Percentiles rank a stretch among this genome's conserved stretches.
Conservation (phyloP, 2,113 vertebrate genomes). For the Actenoides lindsayi region DNA sequence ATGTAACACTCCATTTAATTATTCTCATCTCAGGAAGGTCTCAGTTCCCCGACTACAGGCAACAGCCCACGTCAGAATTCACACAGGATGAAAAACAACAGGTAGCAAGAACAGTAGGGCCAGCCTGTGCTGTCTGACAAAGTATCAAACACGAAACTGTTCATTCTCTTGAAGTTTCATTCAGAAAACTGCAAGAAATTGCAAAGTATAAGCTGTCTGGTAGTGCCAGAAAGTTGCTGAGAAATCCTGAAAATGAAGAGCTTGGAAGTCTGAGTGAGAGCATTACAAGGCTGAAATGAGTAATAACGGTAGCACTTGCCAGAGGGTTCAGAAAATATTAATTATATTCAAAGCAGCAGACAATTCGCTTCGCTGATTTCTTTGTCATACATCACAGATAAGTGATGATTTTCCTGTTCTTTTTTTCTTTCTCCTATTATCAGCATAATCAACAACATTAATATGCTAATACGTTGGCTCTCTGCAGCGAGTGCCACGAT, state of each 20-base stretch:
- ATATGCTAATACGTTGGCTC: neutral
- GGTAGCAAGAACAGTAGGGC: too few relatives aligned
- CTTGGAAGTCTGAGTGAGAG: neutral
- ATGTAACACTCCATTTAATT: fast-evolving
- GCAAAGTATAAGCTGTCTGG: neutral
- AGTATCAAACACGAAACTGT: neutral
- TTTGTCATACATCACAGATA: neutral
- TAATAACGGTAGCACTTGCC: neutral
- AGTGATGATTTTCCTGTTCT: neutral
- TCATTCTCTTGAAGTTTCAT: neutral
- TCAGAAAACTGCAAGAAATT: neutral
- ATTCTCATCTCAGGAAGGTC: neutral
- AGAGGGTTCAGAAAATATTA: neutral
- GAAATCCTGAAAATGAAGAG: neutral
- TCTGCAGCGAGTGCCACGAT: neutral
- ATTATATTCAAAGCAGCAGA: slow-evolving; percentile 21
- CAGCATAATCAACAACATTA: neutral
- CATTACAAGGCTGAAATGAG: neutral
- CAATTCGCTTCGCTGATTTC: neutral
- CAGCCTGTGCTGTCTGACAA: neutral
- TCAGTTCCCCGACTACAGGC: fast-evolving
- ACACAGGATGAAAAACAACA: neutral
- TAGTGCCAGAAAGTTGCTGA: neutral
- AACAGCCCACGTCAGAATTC: neutral
- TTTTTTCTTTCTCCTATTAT: neutral